These are phyloP conservation scores for Conopomorpha cramerella DNA, from an alignment of 1,140 invertebrate genomes.

Conservation along the genomic window DNA sequence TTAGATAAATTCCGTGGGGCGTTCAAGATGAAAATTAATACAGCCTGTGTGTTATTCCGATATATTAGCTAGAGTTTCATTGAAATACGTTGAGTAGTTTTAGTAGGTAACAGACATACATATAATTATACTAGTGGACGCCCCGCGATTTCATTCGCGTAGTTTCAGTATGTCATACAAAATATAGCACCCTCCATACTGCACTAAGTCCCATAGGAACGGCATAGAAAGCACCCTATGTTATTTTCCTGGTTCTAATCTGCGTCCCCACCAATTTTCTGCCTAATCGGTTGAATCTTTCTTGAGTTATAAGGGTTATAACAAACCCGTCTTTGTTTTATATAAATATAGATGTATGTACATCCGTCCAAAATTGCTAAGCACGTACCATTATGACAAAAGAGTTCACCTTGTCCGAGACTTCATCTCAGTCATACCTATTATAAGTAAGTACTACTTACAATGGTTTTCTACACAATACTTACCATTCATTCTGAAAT, in stretches of 20 bases:
- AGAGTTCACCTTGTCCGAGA: too few species aligned
- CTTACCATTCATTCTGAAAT: too few species aligned
- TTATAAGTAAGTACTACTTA: too few species aligned
- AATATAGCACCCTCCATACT: background rate
- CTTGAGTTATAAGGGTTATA: too few species aligned
- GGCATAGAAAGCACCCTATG: background rate
- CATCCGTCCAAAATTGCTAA: too few species aligned
- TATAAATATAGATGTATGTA: too few species aligned
- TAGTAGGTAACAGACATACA: background rate
- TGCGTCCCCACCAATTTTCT: background rate
- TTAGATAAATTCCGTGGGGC: too few species aligned
- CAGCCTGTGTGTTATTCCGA: background rate
- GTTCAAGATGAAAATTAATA: too few species aligned
- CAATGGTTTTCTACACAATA: too few species aligned
- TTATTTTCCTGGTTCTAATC: background rate
- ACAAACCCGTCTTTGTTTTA: too few species aligned
- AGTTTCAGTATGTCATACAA: background rate
- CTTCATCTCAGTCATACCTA: too few species aligned
- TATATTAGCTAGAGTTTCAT: background rate
- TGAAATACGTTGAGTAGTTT: background rate
- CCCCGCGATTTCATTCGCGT: background rate
- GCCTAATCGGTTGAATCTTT: background rate
- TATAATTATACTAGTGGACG: background rate
- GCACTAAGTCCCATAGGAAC: background rate
- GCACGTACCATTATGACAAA: too few species aligned